Evolutionary conservation across 2,113 vertebrate species (phyloP), one percentile per base, ranked within the genome.

Genomic region (Puffinus mauretanicus): DNA sequence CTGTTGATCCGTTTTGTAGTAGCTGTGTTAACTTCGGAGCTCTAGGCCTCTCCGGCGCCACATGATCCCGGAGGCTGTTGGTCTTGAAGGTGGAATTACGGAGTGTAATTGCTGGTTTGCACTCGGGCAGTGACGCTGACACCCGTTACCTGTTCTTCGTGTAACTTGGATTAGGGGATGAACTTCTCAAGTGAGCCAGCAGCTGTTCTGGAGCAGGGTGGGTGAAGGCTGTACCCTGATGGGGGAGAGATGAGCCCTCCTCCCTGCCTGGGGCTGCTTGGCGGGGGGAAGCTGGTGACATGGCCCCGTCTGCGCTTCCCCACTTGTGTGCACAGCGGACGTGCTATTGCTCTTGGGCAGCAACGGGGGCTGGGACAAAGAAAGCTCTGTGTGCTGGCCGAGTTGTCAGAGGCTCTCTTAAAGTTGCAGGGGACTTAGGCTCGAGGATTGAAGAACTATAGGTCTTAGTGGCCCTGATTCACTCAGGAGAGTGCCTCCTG

Each of bases 121-220:
- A 0, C 44, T 22, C 5, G 0, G 42, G 71, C 36, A 3, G 64
- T 47, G 72, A 4, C 32, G 60, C 5, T 51, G 66, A 3, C 46
- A 9, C 29, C 10, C 0, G 34, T 20, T 25, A 0, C 1, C 21
- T 16, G 42, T 57, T 49, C 60, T 9, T 12, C 1, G 0, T 12
- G 9, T 36, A 25, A 0, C 24, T 8, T 5, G 27, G 46, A 0
- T 14, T 6, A 34, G 44, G 58, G 36, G 13, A 15, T 8, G 40
- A 42, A 1, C 29, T 54, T 30, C 34, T 21, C 0, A 2, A 15
- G 29, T 0, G 0, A 21, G 73, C 20, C 12, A 7, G 69, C 52
- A 25, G 78, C 80, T 67, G 52, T 0, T 11, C 16, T 13, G 0
- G 3, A 65, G 57, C 75, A 55, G 86, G 25, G 10, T 2, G 5